These are phyloP conservation scores for Heteractis magnifica DNA, from an alignment of 92 coral and sea anemone genomes.

Conservation along the genomic window DNA sequence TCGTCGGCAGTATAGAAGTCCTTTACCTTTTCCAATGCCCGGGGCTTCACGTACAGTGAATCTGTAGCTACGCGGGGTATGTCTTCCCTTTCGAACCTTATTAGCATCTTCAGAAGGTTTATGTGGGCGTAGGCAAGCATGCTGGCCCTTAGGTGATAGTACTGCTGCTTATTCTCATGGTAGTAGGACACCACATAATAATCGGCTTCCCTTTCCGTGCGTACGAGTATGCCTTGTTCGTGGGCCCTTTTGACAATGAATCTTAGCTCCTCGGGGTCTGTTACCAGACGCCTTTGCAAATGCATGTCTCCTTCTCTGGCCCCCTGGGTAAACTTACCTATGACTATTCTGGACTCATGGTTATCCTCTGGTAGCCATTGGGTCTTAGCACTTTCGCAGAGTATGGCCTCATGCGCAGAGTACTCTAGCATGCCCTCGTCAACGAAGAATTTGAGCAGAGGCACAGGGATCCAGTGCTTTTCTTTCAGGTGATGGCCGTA, in stretches of 20 bases:
- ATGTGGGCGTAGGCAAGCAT: too few relatives aligned
- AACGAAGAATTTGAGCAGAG: not conserved
- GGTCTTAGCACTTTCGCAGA: too few relatives aligned
- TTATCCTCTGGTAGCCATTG: not conserved
- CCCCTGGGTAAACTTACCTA: constrained; percentile 15
- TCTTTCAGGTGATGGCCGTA: not conserved
- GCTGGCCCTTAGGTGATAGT: too few relatives aligned
- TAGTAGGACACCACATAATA: not conserved
- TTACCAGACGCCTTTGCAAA: constrained; percentile 3
- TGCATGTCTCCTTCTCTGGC: not conserved
- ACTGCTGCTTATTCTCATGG: not conserved
- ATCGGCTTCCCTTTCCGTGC: not conserved
- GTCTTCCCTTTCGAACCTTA: not conserved
- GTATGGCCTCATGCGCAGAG: not conserved
- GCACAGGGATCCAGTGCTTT: constrained; percentile 8
- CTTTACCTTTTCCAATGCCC: too few relatives aligned
- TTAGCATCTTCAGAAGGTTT: not conserved
- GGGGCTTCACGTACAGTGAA: not conserved
- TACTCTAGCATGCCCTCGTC: constrained; percentile 1
- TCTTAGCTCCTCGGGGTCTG: not conserved
- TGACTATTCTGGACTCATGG: constrained; percentile 2
- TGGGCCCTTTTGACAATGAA: not conserved
- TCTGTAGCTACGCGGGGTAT: too few relatives aligned
- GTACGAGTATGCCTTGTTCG: too few relatives aligned
- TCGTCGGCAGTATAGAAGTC: not conserved